Evolutionary conservation across 2,113 vertebrate genomes (phyloP).

Genomic region (Gallinago paraguaiae): DNA sequence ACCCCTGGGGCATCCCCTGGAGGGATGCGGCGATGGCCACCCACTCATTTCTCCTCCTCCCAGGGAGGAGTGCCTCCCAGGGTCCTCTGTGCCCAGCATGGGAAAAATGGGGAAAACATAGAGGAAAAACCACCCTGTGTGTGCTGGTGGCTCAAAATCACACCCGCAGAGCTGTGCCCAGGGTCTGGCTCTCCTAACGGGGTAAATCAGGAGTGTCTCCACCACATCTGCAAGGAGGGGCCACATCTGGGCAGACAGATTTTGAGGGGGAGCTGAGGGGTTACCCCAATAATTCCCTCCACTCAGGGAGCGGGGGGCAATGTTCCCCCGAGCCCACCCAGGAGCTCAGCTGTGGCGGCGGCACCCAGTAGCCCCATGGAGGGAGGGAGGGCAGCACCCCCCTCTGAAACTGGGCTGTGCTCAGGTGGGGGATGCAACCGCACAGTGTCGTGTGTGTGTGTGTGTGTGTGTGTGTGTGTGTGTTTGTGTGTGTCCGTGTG

Average conservation of each 20-base stretch:
- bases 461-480: too few species aligned
- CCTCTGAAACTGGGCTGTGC: neutral
- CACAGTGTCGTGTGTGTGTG: too few species aligned
- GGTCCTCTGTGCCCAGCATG: too few species aligned
- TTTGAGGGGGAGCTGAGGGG: neutral
- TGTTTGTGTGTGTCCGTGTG: neutral
- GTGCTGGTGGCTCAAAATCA: fast-evolving
- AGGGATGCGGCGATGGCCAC: neutral
- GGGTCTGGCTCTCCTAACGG: neutral
- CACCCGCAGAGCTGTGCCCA: neutral
- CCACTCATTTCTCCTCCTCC: neutral
- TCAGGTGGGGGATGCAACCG: conserved; percentile 28
- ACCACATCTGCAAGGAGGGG: neutral
- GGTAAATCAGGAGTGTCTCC: neutral
- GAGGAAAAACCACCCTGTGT: neutral
- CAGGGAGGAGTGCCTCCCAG: too few species aligned
- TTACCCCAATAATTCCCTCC: neutral
- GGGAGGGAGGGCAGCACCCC: neutral
- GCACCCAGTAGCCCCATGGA: fast-evolving
- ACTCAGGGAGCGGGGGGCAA: fast-evolving
- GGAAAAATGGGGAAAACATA: neutral
- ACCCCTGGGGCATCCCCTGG: too few species aligned
- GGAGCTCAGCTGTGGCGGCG: neutral
- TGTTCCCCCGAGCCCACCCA: neutral
- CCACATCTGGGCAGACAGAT: neutral